A percentile compares a stretch with the other conserved stretches of the same genome.
Evolutionary conservation across 2,888 invertebrate species (phyloP).

Genomic region (Lypha dubia): DNA sequence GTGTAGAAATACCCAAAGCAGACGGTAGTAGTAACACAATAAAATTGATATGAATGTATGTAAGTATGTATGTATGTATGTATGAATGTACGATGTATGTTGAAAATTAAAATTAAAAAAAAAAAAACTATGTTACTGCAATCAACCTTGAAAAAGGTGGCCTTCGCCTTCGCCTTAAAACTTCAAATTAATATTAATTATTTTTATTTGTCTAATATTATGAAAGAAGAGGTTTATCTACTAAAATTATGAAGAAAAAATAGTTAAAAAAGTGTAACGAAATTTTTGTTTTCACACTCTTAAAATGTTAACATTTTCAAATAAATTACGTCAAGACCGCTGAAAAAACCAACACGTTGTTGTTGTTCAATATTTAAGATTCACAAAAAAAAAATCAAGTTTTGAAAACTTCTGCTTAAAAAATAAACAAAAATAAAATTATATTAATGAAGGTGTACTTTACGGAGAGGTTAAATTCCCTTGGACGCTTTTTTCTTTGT

Average conservation of each 20-base stretch:
- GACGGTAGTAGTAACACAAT: background rate
- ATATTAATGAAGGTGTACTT: conserved; percentile 23
- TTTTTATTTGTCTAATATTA: conserved; percentile 27
- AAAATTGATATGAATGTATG: conserved; percentile 5
- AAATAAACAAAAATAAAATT: background rate
- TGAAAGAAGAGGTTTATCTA: background rate
- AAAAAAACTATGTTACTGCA: conserved; percentile 27
- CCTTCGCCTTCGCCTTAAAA: conserved; percentile 74
- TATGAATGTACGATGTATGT: no score
- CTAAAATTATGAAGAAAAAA: background rate
- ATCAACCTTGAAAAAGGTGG: conserved; percentile 70
- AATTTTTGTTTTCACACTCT: background rate
- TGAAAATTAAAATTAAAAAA: background rate
- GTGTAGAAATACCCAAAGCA: background rate
- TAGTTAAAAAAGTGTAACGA: background rate
- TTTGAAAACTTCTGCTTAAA: background rate
- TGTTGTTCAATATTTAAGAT: background rate
- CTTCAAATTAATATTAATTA: conserved; percentile 27
- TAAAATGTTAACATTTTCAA: conserved; percentile 4
- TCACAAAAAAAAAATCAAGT: conserved; percentile 17
- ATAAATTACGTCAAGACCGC: conserved; percentile 39
- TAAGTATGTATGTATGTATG: no score
- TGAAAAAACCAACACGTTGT: background rate
- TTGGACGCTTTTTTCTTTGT: background rate
- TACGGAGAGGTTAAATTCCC: conserved; percentile 4